Evolutionary conservation across 1,140 invertebrate genomes (phyloP), one percentile per base, ranked within the genome.

Genomic region (Neodiprion pinetum): DNA sequence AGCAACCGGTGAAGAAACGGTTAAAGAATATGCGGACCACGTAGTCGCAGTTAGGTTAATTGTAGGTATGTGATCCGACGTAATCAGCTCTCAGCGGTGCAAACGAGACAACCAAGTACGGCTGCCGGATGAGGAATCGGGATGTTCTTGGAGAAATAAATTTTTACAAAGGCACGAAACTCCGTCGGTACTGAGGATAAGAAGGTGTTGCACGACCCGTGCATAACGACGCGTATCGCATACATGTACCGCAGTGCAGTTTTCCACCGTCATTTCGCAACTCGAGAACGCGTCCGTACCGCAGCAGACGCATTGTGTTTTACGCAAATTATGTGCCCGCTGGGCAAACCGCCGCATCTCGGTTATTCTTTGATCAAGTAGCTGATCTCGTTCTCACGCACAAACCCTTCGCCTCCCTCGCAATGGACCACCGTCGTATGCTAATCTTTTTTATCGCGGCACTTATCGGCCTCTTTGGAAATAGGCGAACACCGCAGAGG

Each of bases 381-480:
- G 28, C 53, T 17, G 53, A 61, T 61, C 53, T 61, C 53, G 53
- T 61, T 61, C 53, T 61, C 53, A 61, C 53, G 53, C 53, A 61
- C 28, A 61, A 61, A 9, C 53, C 53, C 53, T 17, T 61, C 8
- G 53, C 11, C 53, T 17, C 53, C n/a, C 53, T 61, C n/a, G 53
- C 3, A 61, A 61, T 12, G 28, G 28, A 40, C 28, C 28, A 40
- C 28, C 11, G 53, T 61, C 53, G 53, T 61, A 61, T 61, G 53
- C 53, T 61, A 61, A 61, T 40, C 0, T 61, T 61, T 61, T 61
- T 61, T 61, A 61, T 61, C 53, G 11, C 53, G 5, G 11, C 8
- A 61, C 5, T 61, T 61, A 61, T 61, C 53, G 53, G 53, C 3
- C 53, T 61, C 11, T 61, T 61, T 61, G 5, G 53, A 61, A 61